A percentile compares a stretch with the other conserved stretches of the same genome.
phyloP scores from a whole-genome alignment of 2,113 vertebrate genomes.

The Henicopernis longicauda region DNA sequence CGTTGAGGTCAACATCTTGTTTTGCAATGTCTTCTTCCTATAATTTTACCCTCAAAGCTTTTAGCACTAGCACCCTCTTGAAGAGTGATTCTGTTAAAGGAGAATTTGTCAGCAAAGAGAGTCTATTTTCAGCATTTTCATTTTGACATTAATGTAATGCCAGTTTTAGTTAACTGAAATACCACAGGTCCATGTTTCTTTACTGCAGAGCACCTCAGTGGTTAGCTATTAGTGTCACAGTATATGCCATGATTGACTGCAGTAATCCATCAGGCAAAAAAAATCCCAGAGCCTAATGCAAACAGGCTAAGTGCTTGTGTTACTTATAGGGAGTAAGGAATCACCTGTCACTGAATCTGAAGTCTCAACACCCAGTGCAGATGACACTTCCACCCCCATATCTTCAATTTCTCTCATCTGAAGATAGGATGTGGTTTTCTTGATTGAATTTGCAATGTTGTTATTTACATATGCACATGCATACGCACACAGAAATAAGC shows the following conservation, averaged over 20 bases:
- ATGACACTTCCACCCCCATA: conserved; percentile 11
- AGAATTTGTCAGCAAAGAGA: background rate
- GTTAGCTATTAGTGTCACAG: background rate
- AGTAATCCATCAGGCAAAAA: background rate
- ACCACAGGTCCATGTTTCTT: background rate
- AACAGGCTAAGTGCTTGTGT: background rate
- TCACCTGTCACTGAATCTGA: background rate
- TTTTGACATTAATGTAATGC: background rate
- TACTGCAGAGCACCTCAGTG: background rate
- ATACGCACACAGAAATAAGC: background rate
- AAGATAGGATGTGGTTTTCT: background rate
- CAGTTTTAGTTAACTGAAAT: background rate
- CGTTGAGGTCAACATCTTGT: background rate
- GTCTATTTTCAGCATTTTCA: background rate
- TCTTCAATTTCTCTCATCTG: background rate
- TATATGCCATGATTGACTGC: background rate
- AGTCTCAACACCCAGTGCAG: background rate
- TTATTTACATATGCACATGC: background rate
- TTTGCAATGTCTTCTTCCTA: background rate
- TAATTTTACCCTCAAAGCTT: background rate
- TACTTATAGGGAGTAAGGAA: background rate
- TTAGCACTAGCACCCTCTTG: background rate
- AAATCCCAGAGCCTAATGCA: background rate
- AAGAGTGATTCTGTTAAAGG: background rate
- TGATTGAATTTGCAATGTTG: background rate